phyloP scores from a whole-genome alignment of 2,888 invertebrate genomes.

The Agrotis clavis region DNA sequence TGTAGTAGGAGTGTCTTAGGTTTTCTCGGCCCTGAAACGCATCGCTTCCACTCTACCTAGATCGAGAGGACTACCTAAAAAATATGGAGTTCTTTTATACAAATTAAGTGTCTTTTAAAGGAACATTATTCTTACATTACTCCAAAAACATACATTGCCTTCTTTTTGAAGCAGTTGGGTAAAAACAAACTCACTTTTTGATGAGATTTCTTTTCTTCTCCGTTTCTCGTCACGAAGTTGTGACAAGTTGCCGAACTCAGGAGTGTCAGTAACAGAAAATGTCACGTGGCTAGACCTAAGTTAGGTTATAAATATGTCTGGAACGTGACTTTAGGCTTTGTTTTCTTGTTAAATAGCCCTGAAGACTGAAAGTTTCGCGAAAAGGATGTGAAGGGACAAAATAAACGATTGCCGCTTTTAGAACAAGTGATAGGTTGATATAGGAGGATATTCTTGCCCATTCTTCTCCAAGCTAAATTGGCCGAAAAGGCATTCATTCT shows the following conservation, averaged over 20 bases:
- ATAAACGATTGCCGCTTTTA: not conserved
- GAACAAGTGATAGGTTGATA: not conserved
- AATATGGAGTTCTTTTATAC: too few relatives aligned
- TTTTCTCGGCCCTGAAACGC: too few relatives aligned
- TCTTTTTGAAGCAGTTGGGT: not conserved
- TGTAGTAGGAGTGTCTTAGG: too few relatives aligned
- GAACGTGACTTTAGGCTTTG: constrained; percentile 8
- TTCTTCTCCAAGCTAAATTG: too few relatives aligned
- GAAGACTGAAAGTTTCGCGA: not conserved
- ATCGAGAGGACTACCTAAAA: too few relatives aligned
- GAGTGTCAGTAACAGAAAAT: constrained; percentile 8
- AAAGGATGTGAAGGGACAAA: not conserved
- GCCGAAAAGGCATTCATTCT: too few relatives aligned
- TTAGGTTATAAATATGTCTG: constrained; percentile 24
- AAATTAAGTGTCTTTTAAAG: too few relatives aligned
- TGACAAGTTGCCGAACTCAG: not conserved
- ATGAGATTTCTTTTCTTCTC: not conserved
- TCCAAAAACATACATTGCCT: not conserved
- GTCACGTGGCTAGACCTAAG: constrained; percentile 11
- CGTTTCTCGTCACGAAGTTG: constrained; percentile 18
- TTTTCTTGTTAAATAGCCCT: not conserved
- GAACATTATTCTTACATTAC: too few relatives aligned
- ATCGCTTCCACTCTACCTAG: too few relatives aligned
- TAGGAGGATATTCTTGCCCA: too few relatives aligned
- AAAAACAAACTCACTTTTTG: constrained; percentile 1